These are phyloP conservation scores for Megaceryle torquata DNA, from an alignment of 2,113 vertebrate genomes.

Conservation along the genomic window DNA sequence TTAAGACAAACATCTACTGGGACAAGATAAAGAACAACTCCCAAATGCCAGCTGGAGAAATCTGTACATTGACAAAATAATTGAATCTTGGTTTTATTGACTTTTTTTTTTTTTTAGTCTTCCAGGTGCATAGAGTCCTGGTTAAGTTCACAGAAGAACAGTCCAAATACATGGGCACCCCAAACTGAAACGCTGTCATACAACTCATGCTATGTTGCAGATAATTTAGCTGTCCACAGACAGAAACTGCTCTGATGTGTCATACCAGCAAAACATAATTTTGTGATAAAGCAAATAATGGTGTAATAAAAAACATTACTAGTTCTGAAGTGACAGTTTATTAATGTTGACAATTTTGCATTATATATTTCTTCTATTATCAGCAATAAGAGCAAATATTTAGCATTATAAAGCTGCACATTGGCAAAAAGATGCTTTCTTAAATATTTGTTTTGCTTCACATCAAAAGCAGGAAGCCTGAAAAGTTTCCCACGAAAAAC, in stretches of 20 bases:
- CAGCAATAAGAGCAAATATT: background rate
- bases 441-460: conserved; percentile 29
- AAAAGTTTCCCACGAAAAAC: conserved; percentile 29
- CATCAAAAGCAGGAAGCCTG: conserved; percentile 39
- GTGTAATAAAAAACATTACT: background rate
- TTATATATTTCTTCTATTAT: background rate
- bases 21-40: background rate
- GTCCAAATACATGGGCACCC: background rate
- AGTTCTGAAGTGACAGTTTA: background rate
- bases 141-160: background rate
- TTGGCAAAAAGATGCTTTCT: background rate
- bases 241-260: background rate
- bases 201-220: background rate
- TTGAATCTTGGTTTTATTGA: background rate
- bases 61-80: background rate
- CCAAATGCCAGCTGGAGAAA: background rate
- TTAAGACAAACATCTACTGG: background rate
- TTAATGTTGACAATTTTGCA: background rate
- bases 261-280: background rate
- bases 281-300: background rate
- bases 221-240: background rate
- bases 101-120: background rate
- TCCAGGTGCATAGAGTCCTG: background rate
- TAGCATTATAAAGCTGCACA: background rate
- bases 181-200: background rate